Base-by-base conservation (phyloP, 2,888 invertebrate genomes). In the Tenodera sinensis region DNA sequence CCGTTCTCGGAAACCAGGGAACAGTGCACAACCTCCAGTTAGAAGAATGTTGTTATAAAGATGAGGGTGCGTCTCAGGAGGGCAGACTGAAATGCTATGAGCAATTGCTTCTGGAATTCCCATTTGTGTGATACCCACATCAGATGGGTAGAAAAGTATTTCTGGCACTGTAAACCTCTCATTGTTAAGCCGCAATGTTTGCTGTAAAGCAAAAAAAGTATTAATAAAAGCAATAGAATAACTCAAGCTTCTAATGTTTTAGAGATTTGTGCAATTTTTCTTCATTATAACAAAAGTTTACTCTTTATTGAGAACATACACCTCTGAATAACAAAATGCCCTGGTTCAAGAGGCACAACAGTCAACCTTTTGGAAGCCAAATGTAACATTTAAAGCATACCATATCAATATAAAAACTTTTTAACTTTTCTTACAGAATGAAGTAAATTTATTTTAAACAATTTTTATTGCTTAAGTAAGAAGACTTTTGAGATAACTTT, bases 101-200 rank as follows among this genome's bases (percentile, higher is more conserved):
- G 97, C 95, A 9, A 99, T 96, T 0, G 98, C 97, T 94, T 99
- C 99, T 0, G 97, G 95, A 90, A 99, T 96, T 0, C 99, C 99
- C 96, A 98, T 98, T 93, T 95, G 94, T 95, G 96, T 95, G 90
- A 99, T 97, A 0, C 98, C 99, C 82, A 99, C 97, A 93, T 99
- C 99, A 1, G 98, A 97, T 0, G 99, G 99, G 92, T 97, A 96
- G 92, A 99, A 99, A 4, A 99, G 93, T 3, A 99, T 94, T 93
- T 99, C 99, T 0, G 99, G 99, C 85, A 99, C 97, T 0, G 97
- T 95, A 93, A 99, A 99, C 86, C 99, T 94, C 93, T 99, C 99
- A 92, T 98, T 99, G 93, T 97, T 98, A 91, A 99, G 94, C 83
- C 97, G 94, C 83, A 99, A 94, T 28, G 97, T 96, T 94, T 99